Evolutionary conservation across 2,113 vertebrate genomes (phyloP), one percentile per base, ranked within the genome.

Genomic region (Aleadryas rufinucha): DNA sequence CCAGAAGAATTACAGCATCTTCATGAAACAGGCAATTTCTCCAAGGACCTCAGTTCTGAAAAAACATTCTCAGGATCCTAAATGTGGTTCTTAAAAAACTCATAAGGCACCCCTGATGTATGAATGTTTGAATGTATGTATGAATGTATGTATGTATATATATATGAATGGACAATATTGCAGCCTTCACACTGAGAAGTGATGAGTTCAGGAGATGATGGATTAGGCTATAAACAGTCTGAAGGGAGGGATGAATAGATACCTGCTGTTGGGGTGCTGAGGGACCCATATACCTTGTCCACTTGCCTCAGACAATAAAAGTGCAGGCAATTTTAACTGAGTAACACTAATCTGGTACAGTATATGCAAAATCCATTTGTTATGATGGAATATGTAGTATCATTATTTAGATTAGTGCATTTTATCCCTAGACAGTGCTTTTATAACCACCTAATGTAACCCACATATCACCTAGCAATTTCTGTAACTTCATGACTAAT

Each of bases 331-430:
- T 81, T 78, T 81, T 61, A 90, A 74, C 26, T 12, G 45, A 77
- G 47, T 64, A 78, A 87, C 27, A 28, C 42, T 84, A 42, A 90
- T 52, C 24, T 66, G 23, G 39, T 54, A 16, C 5, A 33, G 31
- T 39, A 42, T 71, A 66, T 30, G 47, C 41, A 80, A 84, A 93
- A 95, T 76, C 44, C 64, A 70, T 66, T 81, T 77, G 35, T 86
- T 93, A 80, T 59, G 50, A 61, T 56, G 15, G 60, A 96, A 78
- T 70, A 78, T 78, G 84, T 94, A 77, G 27, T 41, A 88, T 50
- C 27, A 42, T 78, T 92, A 90, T 89, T 93, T 90, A 90, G 90
- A 87, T 90, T 94, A 84, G 71, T 81, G 22, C 13, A 59, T 82
- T 97, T 95, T 91, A 93, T 93, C 68, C 88, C 63, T 83, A 86